Conservation (phyloP, 2,888 invertebrate genomes). For the Conchocele bisecta region DNA sequence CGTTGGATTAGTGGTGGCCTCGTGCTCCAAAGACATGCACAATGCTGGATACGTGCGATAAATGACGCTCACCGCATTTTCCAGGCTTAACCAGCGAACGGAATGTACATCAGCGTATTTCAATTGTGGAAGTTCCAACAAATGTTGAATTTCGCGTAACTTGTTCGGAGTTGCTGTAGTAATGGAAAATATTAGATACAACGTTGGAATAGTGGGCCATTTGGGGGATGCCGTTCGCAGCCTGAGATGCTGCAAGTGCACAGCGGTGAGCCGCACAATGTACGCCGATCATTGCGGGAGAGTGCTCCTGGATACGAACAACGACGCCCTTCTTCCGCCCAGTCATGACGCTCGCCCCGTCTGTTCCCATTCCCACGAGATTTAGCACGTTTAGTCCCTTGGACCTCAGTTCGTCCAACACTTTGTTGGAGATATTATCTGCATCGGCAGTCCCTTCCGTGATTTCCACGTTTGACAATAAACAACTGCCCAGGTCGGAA, state of each 20-base stretch:
- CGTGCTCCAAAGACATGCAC: slow-evolving; percentile 30
- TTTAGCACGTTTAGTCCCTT: slow-evolving; percentile 36
- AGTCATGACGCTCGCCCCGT: slow-evolving; percentile 48
- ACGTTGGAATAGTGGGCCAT: slow-evolving; percentile 16
- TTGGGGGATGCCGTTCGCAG: slow-evolving; percentile 19
- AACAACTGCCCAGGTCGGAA: neutral
- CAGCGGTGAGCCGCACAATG: slow-evolving; percentile 37
- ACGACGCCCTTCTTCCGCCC: slow-evolving; percentile 30
- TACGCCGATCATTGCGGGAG: slow-evolving; percentile 30
- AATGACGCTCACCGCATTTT: slow-evolving; percentile 41
- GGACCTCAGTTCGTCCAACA: slow-evolving; percentile 18
- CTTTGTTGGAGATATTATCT: slow-evolving; percentile 13
- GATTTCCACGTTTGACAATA: slow-evolving; percentile 19
- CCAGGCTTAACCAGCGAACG: slow-evolving; percentile 51
- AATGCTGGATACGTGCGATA: slow-evolving; percentile 51
- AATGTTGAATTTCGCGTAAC: slow-evolving; percentile 33
- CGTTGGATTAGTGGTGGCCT: slow-evolving; percentile 26
- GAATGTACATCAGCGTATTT: slow-evolving; percentile 50
- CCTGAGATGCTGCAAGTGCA: slow-evolving; percentile 37
- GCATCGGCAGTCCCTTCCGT: slow-evolving; percentile 12
- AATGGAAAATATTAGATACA: slow-evolving; percentile 21
- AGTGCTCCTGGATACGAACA: slow-evolving; percentile 4
- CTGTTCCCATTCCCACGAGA: slow-evolving; percentile 38
- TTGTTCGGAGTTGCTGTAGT: slow-evolving; percentile 41
- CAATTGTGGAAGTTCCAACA: slow-evolving; percentile 39